Evolutionary conservation across 2,113 vertebrate species (phyloP), one percentile per base, ranked within the genome.

Genomic region (Epinephelus cyanopodus): DNA sequence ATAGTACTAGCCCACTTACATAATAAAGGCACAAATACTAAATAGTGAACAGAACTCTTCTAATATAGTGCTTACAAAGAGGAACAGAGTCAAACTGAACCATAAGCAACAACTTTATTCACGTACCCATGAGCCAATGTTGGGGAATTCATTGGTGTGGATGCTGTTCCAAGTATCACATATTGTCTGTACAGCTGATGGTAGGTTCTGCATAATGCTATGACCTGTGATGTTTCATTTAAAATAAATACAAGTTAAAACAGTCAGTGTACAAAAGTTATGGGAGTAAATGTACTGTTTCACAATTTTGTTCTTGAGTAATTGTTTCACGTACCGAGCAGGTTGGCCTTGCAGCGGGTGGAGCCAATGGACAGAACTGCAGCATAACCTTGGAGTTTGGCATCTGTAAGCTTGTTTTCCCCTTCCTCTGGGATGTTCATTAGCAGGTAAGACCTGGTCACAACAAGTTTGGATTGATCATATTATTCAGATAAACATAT

Each of bases 141-240:
- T 99, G 53, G 98, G 98, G 82, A 99, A 99, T 83, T 99, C 98
- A n/a, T 97, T 99, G 81, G 98, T 99, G 81, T 97, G 96, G 87
- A 99, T 96, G 90, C 93, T 96, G 92, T 97, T 99, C 98, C 98
- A 99, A 0, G 97, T 97, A 52, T 99, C 98, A 75, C 98, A 99
- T 29, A 98, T 86, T 3, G 96, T 92, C 93, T 99, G 98, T 23
- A 99, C 96, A 5, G 96, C 95, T 0, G 97, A 95, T 0, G 98
- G 98, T 10, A 99, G 91, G 90, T 98, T 99, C 95, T 98, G 98
- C 90, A 99, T 96, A 27, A 99, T 95, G 0, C 94, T 57, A 2
- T 96, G 96, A 67, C 98, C 98, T 99, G 90, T 79, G 25, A 83
- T 77, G 77, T 67, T 73, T 65, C 0, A 82, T 45, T 33, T 23